Base-by-base conservation (phyloP, 1,140 invertebrate species). In the Neodiprion pinetum region DNA sequence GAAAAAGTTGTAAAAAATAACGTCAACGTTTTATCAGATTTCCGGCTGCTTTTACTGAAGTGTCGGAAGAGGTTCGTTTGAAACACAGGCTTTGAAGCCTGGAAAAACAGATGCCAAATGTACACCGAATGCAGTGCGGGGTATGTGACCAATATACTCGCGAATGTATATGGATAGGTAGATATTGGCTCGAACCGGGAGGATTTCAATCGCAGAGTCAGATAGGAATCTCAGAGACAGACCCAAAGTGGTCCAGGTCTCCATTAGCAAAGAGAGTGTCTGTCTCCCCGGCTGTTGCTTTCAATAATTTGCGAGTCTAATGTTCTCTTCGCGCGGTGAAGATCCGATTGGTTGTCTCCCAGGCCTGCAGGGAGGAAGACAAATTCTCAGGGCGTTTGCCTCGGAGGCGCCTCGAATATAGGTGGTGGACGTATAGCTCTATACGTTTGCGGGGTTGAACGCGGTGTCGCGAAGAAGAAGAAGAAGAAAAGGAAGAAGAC, bases 301-400 rank as follows among this genome's bases (percentile, higher is more conserved):
- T 85, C 80, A 82, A 86, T 85, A 83, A 85, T 85, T 86, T 86
- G 84, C 77, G 77, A 86, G 83, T 85, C 82, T 84, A 85, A 85
- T 86, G 76, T 67, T 71, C 65, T 71, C 17, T 9, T 48, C 53
- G 53, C 53, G 28, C 28, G 28, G 28, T 40, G n/a, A 17, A 9
- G 53, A 61, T 12, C 53, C 53, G 53, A 61, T 61, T 61, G 53
- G 11, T 14, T 12, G 53, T 12, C n/a, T 12, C 28, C n/a, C 53
- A 40, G 50, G 28, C 28, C 67, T 70, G 23, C 49, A 68, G 70
- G 74, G 40, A 72, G 74, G 76, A 1, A 70, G 75, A 81, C 77
- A 80, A 80, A 81, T 80, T 82, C 77, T 80, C 80, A 82, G 2
- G 7, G 61, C 12, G 61, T 14, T 65, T 65, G 12, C 61, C 12